Conservation (phyloP, 2,888 invertebrate genomes). For the Pandemis corylana region DNA sequence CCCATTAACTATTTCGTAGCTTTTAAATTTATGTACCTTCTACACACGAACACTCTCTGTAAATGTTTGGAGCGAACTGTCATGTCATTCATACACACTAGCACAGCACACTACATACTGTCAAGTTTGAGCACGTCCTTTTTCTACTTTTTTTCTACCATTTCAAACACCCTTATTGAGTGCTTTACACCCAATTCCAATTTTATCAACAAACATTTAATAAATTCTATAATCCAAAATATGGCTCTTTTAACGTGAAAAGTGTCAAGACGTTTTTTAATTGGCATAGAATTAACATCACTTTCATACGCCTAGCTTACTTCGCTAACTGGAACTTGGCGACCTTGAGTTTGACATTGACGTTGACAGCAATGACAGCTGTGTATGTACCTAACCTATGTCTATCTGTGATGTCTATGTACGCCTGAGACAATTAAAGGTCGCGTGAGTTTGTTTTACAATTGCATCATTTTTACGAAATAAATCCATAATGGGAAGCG, state of each 20-base stretch:
- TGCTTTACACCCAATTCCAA: too few relatives aligned
- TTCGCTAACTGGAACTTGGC: neutral
- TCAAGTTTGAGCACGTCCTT: too few relatives aligned
- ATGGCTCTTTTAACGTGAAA: too few relatives aligned
- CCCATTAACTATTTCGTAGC: neutral
- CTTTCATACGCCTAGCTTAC: neutral
- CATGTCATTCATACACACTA: neutral
- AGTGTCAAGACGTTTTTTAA: too few relatives aligned
- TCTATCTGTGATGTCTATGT: too few relatives aligned
- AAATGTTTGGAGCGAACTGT: neutral
- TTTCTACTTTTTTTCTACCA: too few relatives aligned
- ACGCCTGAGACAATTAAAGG: constrained; percentile 22
- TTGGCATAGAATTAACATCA: too few relatives aligned
- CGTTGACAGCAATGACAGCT: constrained; percentile 4
- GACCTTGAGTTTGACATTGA: neutral
- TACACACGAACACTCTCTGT: neutral
- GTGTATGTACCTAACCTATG: too few relatives aligned
- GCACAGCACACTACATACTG: too few relatives aligned
- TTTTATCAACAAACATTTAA: too few relatives aligned
- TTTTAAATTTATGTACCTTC: neutral
- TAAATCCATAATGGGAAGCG: constrained; percentile 69
- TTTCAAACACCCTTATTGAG: too few relatives aligned
- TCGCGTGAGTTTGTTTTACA: constrained; percentile 26
- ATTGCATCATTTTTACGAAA: constrained; percentile 34
- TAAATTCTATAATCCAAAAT: too few relatives aligned